Base-by-base conservation (phyloP, 2,113 vertebrate species). In the Delphinus delphis region DNA sequence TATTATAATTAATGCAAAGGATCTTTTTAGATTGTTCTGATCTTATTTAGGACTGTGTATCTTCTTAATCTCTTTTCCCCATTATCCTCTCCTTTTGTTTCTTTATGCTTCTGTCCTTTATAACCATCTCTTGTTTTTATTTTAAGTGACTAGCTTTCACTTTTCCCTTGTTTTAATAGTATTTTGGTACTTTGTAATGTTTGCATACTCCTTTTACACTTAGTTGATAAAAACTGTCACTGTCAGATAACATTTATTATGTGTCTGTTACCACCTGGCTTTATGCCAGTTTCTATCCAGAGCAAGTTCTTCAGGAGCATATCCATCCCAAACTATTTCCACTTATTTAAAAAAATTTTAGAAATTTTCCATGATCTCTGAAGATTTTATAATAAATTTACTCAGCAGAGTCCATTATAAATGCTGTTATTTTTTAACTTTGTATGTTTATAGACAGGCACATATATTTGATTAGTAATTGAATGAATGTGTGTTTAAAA, bases 161-260 rank as follows among this genome's bases (percentile, higher is more conserved):
- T 77, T 80, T 58, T 18, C 11, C 33, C n/a, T 65, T 94, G 36
- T 91, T 96, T 95, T 58, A 91, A 70, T n/a, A 80, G 20, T 74
- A 25, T 67, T 67, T 88, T 73, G 83, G 2, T 70, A 50, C 17
- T 26, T 62, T 60, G 44, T 73, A 31, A 41, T 20, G 84, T 87
- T 92, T 96, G 25, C 25, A 47, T 50, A 47, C 13, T 8, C 77
- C 25, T 79, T 88, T 68, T 58, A 50, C 15, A 50, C 26, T 84
- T 81, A 58, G 38, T 84, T 81, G 15, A 76, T 90, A 76, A 96
- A 96, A 92, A 91, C 47, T 89, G 26, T 93, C 80, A 55, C 81
- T 38, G 4, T 89, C 68, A 80, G 21, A 44, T 92, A 90, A 70
- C 25, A 79, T 88, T 96, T 91, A 80, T 26, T 81, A 62, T 55